Evolutionary conservation across 2,888 invertebrate genomes (phyloP).

Genomic region (Serripes groenlandicus): DNA sequence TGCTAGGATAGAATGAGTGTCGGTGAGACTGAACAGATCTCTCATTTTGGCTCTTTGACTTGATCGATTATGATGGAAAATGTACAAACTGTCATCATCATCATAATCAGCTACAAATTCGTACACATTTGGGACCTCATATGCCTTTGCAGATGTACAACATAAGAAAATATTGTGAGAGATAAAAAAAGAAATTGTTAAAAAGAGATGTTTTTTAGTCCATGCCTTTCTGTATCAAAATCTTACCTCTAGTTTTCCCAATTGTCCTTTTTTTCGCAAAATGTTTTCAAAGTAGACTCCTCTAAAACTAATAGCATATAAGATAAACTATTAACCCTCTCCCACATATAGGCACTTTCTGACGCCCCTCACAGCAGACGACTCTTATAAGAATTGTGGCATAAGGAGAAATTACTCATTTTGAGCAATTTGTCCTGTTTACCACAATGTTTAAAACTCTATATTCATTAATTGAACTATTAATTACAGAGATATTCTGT

Average conservation of each 20-base stretch:
- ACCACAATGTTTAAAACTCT: neutral
- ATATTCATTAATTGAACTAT: neutral
- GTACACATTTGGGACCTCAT: neutral
- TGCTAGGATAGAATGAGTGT: neutral
- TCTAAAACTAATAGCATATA: no score
- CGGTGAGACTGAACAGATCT: constrained; percentile 3
- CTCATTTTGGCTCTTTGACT: neutral
- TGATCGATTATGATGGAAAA: constrained; percentile 4
- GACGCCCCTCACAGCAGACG: no score
- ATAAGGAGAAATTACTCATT: neutral
- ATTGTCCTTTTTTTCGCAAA: no score
- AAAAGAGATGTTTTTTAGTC: neutral
- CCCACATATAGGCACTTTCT: no score
- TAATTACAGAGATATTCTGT: neutral
- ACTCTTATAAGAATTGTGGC: no score
- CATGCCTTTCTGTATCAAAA: neutral
- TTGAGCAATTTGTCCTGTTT: neutral
- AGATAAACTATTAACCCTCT: no score
- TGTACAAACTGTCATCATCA: neutral
- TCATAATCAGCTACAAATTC: neutral
- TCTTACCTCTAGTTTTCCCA: no score
- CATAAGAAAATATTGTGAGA: neutral
- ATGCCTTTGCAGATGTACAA: no score
- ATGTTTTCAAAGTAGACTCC: no score
- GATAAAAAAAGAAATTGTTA: no score